Conservation (phyloP, 1,140 invertebrate species). For the Euschistus heros region DNA sequence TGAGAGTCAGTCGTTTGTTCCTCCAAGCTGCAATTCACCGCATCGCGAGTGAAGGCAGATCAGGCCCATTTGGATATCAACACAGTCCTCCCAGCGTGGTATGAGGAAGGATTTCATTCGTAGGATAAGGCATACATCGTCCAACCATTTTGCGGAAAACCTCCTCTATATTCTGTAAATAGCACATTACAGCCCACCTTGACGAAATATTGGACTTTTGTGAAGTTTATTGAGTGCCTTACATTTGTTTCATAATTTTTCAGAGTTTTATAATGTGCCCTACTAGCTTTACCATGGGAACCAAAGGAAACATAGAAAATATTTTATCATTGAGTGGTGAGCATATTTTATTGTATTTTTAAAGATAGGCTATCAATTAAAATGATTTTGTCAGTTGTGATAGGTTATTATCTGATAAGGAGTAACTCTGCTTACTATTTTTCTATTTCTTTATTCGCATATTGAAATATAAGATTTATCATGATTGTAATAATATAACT, state of each 20-base stretch:
- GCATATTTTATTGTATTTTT: not conserved
- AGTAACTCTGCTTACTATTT: too few species aligned
- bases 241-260: not conserved
- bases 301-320: not conserved
- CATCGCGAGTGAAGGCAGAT: not conserved
- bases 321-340: not conserved
- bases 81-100: conserved; percentile 20
- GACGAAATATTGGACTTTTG: not conserved
- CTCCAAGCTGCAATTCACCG: not conserved
- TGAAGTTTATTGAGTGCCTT: not conserved
- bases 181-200: not conserved
- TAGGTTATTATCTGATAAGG: too few species aligned
- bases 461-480: too few species aligned
- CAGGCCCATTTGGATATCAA: not conserved
- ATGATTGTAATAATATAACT: too few species aligned
- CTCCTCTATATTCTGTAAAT: not conserved
- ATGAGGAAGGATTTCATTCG: conserved; percentile 33
- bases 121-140: conserved; percentile 33
- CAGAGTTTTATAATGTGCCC: conserved; percentile 2
- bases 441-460: too few species aligned
- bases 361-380: too few species aligned
- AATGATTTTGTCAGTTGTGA: too few species aligned
- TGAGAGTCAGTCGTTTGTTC: not conserved
- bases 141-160: conserved; percentile 33
- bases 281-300: too few species aligned